Conservation (phyloP, 2,113 vertebrate genomes). For the Struthidea cinerea region DNA sequence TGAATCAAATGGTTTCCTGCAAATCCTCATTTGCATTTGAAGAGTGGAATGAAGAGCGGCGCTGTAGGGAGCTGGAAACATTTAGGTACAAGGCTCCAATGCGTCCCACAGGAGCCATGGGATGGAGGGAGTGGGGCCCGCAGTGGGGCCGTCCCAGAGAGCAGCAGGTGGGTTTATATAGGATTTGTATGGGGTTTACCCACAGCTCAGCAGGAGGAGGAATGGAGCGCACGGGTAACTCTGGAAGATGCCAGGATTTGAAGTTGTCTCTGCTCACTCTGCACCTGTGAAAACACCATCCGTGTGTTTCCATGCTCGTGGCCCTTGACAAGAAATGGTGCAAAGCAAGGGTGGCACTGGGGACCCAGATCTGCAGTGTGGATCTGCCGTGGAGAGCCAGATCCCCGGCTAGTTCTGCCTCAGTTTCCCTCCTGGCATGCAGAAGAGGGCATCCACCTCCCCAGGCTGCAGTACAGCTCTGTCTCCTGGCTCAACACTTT, state of each 20-base stretch:
- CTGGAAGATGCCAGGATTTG: not conserved
- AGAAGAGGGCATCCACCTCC: not conserved
- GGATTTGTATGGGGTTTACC: not conserved
- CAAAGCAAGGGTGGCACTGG: not conserved
- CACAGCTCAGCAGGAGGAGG: not conserved
- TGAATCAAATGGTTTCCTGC: constrained; percentile 21
- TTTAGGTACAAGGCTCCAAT: fast-evolving
- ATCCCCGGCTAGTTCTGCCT: not conserved
- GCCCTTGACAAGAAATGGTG: not conserved
- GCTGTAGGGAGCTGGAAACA: not conserved
- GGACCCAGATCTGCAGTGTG: fast-evolving
- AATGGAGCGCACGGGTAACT: fast-evolving
- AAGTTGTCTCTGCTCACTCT: fast-evolving
- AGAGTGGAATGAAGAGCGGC: not conserved
- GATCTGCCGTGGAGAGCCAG: not conserved
- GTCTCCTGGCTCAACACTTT: not conserved
- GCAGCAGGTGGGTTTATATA: not conserved
- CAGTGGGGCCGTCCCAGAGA: fast-evolving
- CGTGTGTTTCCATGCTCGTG: fast-evolving
- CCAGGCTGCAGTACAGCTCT: not conserved
- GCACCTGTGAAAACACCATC: not conserved
- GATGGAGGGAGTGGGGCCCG: fast-evolving
- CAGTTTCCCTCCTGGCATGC: not conserved
- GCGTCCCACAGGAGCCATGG: not conserved
- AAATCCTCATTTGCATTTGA: constrained; percentile 6